Evolutionary conservation across 2,797 vertebrate genomes (phyloP), one percentile per base, ranked within the genome.

Genomic region (Danio kyathit): DNA sequence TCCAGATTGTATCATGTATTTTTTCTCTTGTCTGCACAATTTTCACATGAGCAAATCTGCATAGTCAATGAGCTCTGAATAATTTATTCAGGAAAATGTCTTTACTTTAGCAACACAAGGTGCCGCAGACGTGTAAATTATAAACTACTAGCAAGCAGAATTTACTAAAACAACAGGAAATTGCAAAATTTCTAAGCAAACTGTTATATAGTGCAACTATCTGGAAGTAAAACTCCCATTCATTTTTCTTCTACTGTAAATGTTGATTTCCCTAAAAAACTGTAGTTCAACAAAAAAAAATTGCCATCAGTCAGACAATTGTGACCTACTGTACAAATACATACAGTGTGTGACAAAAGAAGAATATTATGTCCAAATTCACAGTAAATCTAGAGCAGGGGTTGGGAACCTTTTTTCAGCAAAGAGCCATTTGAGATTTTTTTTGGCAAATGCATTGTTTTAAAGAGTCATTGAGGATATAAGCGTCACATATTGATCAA

Each of bases 31-130:
- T 19, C 46, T 72, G 14, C 66, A 29, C 40, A 17, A 46, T 41
- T 70, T 78, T 90, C 19, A 79, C 64, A 79, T 77, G 83, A 86
- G 84, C 64, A 71, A 44, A 44, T 79, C 57, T 69, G 48, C 88
- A 85, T 90, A 51, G 46, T 89, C 84, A 84, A 87, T 86, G 89
- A 89, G 78, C 85, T 88, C 48, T 63, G 29, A 67, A 40, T 71
- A n/a, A 52, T 76, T 74, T 54, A 79, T 72, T 52, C 10, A 54
- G 54, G 44, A 17, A 49, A 66, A 57, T 46, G n/a, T 44, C 9
- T 66, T 48, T 76, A 52, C 48, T 75, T 76, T 21, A 76, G 60
- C 4, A 16, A 61, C 6, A 9, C 12, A 76, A 52, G 19, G 43
- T 74, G 9, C 19, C 3, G 9, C 17, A n/a, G 19, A 17, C 2